Evolutionary conservation across 2,888 invertebrate species (phyloP).

Genomic region (Capitulum mitella): DNA sequence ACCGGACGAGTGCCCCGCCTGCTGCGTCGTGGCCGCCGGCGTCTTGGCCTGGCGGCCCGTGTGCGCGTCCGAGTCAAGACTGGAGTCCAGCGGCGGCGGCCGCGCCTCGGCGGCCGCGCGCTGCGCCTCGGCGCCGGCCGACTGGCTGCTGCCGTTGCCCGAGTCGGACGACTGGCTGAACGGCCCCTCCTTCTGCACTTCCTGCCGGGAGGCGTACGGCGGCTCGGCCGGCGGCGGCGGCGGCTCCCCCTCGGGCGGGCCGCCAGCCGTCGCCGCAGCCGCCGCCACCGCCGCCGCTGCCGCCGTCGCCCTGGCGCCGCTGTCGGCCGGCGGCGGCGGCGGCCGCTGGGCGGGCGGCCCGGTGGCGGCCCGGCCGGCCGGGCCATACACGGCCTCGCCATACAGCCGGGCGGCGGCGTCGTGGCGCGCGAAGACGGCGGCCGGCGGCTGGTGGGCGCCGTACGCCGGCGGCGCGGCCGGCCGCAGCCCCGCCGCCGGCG

Average conservation of each 20-base stretch:
- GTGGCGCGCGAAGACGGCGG: neutral
- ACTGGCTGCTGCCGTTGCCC: conserved; percentile 33
- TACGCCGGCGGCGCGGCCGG: neutral
- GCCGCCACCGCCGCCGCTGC: neutral
- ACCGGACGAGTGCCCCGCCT: conserved; percentile 35
- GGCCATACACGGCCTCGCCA: neutral
- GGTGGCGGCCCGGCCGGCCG: neutral
- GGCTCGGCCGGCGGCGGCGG: neutral
- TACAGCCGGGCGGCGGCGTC: neutral
- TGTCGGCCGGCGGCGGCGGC: neutral
- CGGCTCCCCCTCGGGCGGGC: neutral
- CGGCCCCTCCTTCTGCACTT: neutral
- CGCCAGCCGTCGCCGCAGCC: neutral
- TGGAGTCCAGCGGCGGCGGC: conserved; percentile 34
- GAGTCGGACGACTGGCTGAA: conserved; percentile 31
- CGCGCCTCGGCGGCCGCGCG: neutral
- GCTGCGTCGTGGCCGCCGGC: neutral
- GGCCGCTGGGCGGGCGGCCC: neutral
- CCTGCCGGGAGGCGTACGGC: neutral
- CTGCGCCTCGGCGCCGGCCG: conserved; percentile 29
- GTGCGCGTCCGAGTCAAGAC: conserved; percentile 34
- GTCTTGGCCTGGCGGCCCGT: conserved; percentile 21
- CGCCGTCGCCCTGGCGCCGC: neutral
- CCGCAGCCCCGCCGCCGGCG: neutral
- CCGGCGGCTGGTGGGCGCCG: neutral